Evolutionary conservation across 2,888 invertebrate genomes (phyloP).

Genomic region (Hermaeophaga mercurialis): DNA sequence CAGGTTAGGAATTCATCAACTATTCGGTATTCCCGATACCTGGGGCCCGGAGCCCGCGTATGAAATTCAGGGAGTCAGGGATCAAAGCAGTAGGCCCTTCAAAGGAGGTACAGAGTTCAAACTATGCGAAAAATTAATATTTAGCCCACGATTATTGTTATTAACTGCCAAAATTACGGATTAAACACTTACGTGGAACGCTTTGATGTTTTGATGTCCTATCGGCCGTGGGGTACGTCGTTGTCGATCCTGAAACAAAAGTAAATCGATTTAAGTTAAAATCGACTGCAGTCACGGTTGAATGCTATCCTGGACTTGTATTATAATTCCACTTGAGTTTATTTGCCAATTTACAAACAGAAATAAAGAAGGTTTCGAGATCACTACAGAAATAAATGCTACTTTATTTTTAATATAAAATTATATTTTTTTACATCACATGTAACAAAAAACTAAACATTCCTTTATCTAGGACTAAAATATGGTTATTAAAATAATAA

Average conservation of each 20-base stretch:
- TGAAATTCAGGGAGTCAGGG: constrained; percentile 29
- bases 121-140: constrained; percentile 59
- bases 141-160: constrained; percentile 54
- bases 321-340: no score
- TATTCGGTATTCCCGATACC: constrained; percentile 53
- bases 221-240: constrained; percentile 15
- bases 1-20: constrained; percentile 52
- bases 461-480: no score
- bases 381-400: no score
- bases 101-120: constrained; percentile 47
- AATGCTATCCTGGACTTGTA: no score
- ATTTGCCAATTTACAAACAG: no score
- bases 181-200: constrained; percentile 44
- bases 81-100: constrained; percentile 41
- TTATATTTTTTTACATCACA: no score
- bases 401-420: no score
- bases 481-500: no score
- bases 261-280: constrained; percentile 38
- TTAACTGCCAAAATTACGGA: constrained; percentile 50
- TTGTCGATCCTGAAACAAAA: constrained; percentile 30
- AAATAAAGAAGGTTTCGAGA: no score
- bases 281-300: no score
- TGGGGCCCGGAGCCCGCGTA: constrained; percentile 43
- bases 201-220: constrained; percentile 40
- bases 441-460: no score